Conservation (phyloP, 2,113 vertebrate species). For the Mesocricetus auratus region DNA sequence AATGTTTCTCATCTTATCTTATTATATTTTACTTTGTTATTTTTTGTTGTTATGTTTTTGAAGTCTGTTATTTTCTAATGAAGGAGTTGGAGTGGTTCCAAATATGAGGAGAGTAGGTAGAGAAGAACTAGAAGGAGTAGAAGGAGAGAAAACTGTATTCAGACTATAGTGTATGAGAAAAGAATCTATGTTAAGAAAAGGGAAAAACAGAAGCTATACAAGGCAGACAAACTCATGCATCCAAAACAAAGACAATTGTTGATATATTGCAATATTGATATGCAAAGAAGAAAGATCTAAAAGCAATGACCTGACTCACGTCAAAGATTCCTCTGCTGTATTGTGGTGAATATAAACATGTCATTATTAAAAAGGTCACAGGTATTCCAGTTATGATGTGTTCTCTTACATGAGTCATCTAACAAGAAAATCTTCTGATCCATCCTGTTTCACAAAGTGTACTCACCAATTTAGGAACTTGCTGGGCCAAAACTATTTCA, state of each 20-base stretch:
- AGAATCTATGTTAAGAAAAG: too few species aligned
- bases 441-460: not conserved
- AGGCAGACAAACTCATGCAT: not conserved
- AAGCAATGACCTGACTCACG: not conserved
- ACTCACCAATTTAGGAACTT: not conserved
- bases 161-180: not conserved
- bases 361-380: not conserved
- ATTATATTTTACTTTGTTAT: not conserved
- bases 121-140: not conserved
- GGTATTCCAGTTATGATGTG: not conserved
- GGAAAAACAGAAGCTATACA: not conserved
- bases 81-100: not conserved
- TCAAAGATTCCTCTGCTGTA: not conserved
- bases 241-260: not conserved
- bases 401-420: not conserved
- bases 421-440: not conserved
- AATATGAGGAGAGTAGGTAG: not conserved
- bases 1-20: not conserved
- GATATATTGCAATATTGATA: too few species aligned
- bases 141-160: not conserved
- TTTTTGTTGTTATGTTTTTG: not conserved
- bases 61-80: not conserved
- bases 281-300: not conserved
- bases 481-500: slow-evolving; percentile 24
- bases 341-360: not conserved